phyloP scores from a whole-genome alignment of 1,140 invertebrate genomes.

The Drosophila rhopaloa region DNA sequence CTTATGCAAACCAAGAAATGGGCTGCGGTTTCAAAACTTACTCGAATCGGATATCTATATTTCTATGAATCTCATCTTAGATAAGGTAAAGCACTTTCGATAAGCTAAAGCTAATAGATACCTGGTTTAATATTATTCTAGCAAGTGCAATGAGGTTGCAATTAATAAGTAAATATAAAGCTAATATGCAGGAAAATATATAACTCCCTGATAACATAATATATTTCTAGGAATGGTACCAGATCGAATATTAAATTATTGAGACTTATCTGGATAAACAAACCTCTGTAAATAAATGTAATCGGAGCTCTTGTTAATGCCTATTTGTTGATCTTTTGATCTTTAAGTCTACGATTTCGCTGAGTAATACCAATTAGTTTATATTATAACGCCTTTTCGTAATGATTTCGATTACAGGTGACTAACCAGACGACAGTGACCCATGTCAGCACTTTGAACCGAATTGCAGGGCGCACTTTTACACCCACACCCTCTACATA shows the following conservation, averaged over 20 bases:
- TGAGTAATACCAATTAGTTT: no score
- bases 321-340: no score
- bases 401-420: constrained; percentile 10
- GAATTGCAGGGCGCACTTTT: not conserved
- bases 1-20: constrained; percentile 7
- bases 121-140: not conserved
- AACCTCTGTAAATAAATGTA: no score
- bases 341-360: no score
- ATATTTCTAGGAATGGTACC: no score
- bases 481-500: constrained; percentile 16
- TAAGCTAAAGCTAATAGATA: not conserved
- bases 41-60: constrained; percentile 13
- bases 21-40: constrained; percentile 6
- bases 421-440: constrained; percentile 1
- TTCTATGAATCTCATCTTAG: constrained; percentile 14
- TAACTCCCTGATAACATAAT: no score
- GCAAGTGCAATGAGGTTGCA: no score
- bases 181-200: no score
- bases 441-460: constrained; percentile 10
- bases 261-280: no score
- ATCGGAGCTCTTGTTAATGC: no score
- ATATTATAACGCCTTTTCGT: not conserved
- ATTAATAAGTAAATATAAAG: no score
- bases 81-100: constrained; percentile 2
- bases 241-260: no score